Evolutionary conservation across 1,140 invertebrate genomes (phyloP), one percentile per base, ranked within the genome.

Genomic region (Drosophila arizonae): DNA sequence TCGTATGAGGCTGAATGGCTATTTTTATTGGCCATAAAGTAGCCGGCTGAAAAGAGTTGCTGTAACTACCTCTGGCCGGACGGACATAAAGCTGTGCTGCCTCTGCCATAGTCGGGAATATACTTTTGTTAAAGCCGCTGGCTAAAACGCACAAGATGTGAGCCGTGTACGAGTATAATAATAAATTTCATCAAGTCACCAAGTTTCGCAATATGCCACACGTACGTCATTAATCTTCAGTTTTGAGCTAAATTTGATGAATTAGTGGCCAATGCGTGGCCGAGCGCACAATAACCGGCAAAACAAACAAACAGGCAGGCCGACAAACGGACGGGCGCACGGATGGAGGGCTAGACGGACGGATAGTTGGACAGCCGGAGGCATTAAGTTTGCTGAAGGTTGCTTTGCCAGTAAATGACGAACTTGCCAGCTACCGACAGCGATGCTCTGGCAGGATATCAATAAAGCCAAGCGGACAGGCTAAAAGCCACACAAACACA

Each of bases 191-290:
- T 81, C 81, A 90, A 87, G 84, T 88, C 82, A 87, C 84, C 82
- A 87, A 87, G 82, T 87, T 87, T 87, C 79, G 79, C 81, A 87
- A 87, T 87, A 87, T 87, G 84, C 82, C 82, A 87, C 82, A 87
- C 82, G 79, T 87, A 87, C 81, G 82, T 82, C 84, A 87, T 87
- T 87, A 87, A 87, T 87, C 82, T 87, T 82, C 79, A 87, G 82
- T 88, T 87, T 87, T 82, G 76, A 87, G 84, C 82, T 88, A 87
- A 88, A 82, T 87, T 87, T 87, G 82, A 87, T 87, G 82, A 88
- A 87, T 87, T 87, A 87, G 82, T 87, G 84, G 81, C 76, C 80
- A 79, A 84, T 84, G 80, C 76, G 84, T 75, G 67, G 60, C 66
- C 60, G 21, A 72, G 70, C 64, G 60, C 54, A 76, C 76, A 81